Evolutionary conservation across 2,797 vertebrate species (phyloP).

Genomic region (Enteromius afrohamiltoni): DNA sequence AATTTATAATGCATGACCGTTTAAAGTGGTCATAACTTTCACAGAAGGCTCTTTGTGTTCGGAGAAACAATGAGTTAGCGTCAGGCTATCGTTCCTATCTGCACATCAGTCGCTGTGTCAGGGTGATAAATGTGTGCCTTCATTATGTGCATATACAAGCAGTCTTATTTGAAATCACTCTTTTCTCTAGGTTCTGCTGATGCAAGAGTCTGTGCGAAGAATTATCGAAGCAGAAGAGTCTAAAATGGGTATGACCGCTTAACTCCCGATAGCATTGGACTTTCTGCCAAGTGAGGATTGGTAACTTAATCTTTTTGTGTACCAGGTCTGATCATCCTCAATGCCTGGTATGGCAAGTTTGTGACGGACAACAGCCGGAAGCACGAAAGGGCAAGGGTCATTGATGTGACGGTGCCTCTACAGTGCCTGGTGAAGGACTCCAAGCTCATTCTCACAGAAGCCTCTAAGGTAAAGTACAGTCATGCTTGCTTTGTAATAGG

Average conservation of each 20-base stretch:
- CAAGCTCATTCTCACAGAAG: slow-evolving; percentile 96
- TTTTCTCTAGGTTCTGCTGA: slow-evolving; percentile 87
- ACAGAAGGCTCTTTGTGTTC: slow-evolving; percentile 23
- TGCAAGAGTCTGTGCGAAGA: slow-evolving; percentile 97
- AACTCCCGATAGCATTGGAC: slow-evolving; percentile 11
- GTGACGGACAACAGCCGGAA: slow-evolving; percentile 93
- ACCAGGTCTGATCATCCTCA: slow-evolving; percentile 93
- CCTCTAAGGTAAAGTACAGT: slow-evolving; percentile 85
- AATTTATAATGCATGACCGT: slow-evolving; percentile 31
- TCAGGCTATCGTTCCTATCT: slow-evolving; percentile 41
- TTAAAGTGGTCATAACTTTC: slow-evolving; percentile 48
- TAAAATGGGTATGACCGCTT: slow-evolving; percentile 87
- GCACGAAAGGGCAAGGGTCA: slow-evolving; percentile 93
- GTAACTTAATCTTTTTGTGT: background rate
- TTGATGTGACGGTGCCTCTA: slow-evolving; percentile 95
- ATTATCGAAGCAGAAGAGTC: slow-evolving; percentile 97
- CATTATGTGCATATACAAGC: slow-evolving; percentile 51
- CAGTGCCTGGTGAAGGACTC: slow-evolving; percentile 99
- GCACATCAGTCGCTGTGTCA: slow-evolving; percentile 47
- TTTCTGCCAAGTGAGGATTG: slow-evolving; percentile 33
- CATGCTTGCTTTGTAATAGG: slow-evolving; percentile 13
- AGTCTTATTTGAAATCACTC: slow-evolving; percentile 58
- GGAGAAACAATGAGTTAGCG: slow-evolving; percentile 30
- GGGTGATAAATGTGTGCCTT: slow-evolving; percentile 41
- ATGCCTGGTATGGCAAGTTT: slow-evolving; percentile 98